Conservation (phyloP, 2,113 vertebrate species). For the Triplophysa rosa region DNA sequence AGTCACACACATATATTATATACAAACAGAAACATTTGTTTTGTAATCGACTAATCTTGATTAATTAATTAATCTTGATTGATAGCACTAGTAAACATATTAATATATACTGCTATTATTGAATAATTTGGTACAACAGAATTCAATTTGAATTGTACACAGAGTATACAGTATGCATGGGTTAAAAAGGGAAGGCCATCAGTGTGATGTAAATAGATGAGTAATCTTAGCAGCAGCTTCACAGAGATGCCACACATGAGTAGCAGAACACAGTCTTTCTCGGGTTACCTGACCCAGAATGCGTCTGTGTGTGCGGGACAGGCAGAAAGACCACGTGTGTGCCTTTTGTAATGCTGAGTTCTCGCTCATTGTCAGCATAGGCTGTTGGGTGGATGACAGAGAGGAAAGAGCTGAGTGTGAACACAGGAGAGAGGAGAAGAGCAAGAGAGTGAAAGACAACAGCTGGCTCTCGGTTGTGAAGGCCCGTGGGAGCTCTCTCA, state of each 20-base stretch:
- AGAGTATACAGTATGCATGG: constrained; percentile 3
- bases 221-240: constrained; percentile 53
- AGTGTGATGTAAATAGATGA: constrained; percentile 62
- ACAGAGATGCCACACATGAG: constrained; percentile 64
- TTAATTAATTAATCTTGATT: too few relatives aligned
- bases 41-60: too few relatives aligned
- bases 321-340: constrained; percentile 16
- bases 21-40: too few relatives aligned
- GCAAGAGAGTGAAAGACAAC: constrained; percentile 30
- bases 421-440: constrained; percentile 1
- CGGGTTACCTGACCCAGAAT: constrained; percentile 46
- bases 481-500: constrained; percentile 33
- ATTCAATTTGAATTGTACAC: neutral
- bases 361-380: constrained; percentile 49
- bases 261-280: constrained; percentile 56
- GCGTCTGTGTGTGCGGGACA: constrained; percentile 16
- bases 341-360: constrained; percentile 26
- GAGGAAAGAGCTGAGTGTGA: constrained; percentile 12
- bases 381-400: neutral
- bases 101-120: too few relatives aligned
- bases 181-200: constrained; percentile 41
- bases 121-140: neutral
- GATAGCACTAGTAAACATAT: too few relatives aligned
- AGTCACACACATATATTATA: too few relatives aligned
- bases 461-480: constrained; percentile 38